Conservation (phyloP, 2,888 invertebrate species). For the Lucinisca nassula region DNA sequence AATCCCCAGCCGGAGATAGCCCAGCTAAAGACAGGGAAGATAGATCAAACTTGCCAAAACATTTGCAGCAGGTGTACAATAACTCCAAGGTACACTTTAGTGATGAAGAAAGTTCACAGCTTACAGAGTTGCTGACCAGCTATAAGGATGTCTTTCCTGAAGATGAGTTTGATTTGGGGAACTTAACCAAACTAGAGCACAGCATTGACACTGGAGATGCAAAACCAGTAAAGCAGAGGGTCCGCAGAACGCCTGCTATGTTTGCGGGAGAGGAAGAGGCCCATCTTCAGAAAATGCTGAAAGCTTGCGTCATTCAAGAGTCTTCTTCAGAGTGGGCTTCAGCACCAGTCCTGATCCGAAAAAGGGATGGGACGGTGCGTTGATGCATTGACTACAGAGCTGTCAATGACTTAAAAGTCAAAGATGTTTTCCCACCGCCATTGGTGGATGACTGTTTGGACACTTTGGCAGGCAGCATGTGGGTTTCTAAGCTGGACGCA, state of each 20-base stretch:
- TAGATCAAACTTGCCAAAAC: not conserved
- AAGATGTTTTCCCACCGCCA: slow-evolving; percentile 20
- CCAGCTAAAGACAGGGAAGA: not conserved
- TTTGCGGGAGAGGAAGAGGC: slow-evolving; percentile 56
- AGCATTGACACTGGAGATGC: slow-evolving; percentile 37
- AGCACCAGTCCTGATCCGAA: slow-evolving; percentile 57
- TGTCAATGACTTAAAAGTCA: not conserved
- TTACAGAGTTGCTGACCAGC: not conserved
- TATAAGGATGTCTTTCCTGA: slow-evolving; percentile 12
- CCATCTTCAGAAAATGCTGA: slow-evolving; percentile 46
- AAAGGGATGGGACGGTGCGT: slow-evolving; percentile 25
- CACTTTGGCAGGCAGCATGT: slow-evolving; percentile 43
- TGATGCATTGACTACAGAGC: slow-evolving; percentile 23
- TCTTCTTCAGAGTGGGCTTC: slow-evolving; percentile 59
- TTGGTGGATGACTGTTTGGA: slow-evolving; percentile 57
- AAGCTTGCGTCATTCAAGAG: slow-evolving; percentile 44
- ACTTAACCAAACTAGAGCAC: not conserved
- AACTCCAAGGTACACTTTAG: not conserved
- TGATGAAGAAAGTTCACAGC: not conserved
- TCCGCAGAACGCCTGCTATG: slow-evolving; percentile 43
- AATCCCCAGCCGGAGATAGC: not conserved
- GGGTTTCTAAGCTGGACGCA: slow-evolving; percentile 59
- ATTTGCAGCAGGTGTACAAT: slow-evolving; percentile 13
- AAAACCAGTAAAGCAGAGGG: slow-evolving; percentile 48
- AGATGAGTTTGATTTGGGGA: slow-evolving; percentile 25